These are phyloP conservation scores for Gila robusta DNA, from an alignment of 2,797 vertebrate genomes.

Conservation along the genomic window DNA sequence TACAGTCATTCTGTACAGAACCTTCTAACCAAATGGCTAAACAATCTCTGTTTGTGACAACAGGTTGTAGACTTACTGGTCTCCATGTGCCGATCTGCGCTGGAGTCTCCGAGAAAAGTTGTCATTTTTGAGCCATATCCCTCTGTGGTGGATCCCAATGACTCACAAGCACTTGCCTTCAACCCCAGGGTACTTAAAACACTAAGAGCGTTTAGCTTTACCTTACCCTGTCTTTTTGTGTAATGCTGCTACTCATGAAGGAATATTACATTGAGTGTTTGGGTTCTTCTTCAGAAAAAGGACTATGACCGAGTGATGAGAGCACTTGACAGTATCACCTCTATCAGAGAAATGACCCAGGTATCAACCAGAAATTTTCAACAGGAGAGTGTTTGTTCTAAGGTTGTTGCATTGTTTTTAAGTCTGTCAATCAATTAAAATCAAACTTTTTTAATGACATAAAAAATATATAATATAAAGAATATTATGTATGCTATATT, in stretches of 20 bases:
- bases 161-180: constrained; percentile 87
- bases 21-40: neutral
- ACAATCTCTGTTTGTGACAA: constrained; percentile 1
- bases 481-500: neutral
- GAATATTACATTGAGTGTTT: constrained; percentile 3
- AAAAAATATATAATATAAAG: neutral
- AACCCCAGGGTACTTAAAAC: constrained; percentile 82
- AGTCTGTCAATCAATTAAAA: neutral
- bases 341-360: constrained; percentile 92
- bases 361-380: constrained; percentile 64
- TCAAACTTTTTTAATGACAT: neutral
- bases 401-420: neutral
- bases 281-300: constrained; percentile 82
- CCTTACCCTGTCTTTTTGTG: neutral
- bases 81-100: constrained; percentile 88
- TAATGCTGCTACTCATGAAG: neutral
- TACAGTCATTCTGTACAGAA: neutral
- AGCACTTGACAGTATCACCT: constrained; percentile 90
- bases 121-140: constrained; percentile 92
- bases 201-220: neutral
- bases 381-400: neutral
- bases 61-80: constrained; percentile 89
- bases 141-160: constrained; percentile 88
- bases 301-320: constrained; percentile 91
- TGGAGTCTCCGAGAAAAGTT: constrained; percentile 88